These are phyloP conservation scores for Corythoichthys haematopterus DNA, from an alignment of 2,113 vertebrate species.

Conservation along the genomic window DNA sequence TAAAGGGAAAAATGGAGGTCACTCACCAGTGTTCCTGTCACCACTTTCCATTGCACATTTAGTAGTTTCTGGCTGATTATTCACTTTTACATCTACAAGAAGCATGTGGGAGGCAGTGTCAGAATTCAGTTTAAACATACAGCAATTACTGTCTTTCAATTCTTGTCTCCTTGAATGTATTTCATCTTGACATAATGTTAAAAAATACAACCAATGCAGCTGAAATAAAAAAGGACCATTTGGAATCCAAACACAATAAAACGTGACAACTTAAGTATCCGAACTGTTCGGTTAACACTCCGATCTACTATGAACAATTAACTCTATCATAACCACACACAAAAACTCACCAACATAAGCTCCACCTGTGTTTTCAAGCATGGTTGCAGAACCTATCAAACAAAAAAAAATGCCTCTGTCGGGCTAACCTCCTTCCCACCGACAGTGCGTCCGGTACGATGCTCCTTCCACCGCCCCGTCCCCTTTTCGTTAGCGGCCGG, in stretches of 20 bases:
- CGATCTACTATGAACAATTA: background rate
- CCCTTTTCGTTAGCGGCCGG: conserved; percentile 59
- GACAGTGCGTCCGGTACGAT: conserved; percentile 35
- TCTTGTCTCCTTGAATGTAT: background rate
- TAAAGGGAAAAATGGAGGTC: conserved; percentile 15
- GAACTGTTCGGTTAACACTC: background rate
- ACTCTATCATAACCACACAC: conserved; percentile 12
- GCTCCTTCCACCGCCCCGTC: conserved; percentile 39
- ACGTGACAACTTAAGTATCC: background rate
- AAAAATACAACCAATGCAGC: background rate
- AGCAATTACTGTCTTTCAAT: background rate
- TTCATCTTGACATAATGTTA: background rate
- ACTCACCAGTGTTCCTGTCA: conserved; percentile 87
- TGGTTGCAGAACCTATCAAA: conserved; percentile 51
- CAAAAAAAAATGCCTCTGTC: conserved; percentile 18
- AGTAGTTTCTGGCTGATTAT: conserved; percentile 92
- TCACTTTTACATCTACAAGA: conserved; percentile 96
- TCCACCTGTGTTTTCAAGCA: conserved; percentile 69
- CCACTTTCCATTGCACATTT: conserved; percentile 93
- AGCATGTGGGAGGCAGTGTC: conserved; percentile 65
- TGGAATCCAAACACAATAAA: background rate
- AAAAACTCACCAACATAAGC: conserved; percentile 62
- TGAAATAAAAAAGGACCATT: background rate
- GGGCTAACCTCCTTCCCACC: conserved; percentile 41
- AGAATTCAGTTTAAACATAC: conserved; percentile 11